Evolutionary conservation across 2,888 invertebrate species (phyloP).

Genomic region (Dasysyrphus albostriatus): DNA sequence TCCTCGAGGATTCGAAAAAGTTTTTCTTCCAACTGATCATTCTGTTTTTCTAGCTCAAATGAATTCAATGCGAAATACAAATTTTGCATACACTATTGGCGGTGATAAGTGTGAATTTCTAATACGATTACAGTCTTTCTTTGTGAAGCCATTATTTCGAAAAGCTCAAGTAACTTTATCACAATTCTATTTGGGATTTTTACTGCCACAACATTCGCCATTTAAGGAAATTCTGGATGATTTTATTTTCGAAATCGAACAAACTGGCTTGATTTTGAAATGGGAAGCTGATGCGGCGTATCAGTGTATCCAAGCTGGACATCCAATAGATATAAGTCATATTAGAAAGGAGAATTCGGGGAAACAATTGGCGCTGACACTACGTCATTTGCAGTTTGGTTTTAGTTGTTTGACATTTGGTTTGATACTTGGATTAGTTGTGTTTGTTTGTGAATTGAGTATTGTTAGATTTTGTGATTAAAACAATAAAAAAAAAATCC

Average conservation of each 20-base stretch:
- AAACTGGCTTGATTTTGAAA: constrained; percentile 35
- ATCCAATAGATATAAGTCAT: background rate
- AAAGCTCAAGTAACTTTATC: background rate
- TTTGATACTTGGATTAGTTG: constrained; percentile 1
- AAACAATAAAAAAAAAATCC: too few relatives aligned
- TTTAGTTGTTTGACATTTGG: constrained; percentile 15
- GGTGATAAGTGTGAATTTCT: constrained; percentile 31
- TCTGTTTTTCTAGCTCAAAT: background rate
- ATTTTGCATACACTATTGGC: constrained; percentile 21
- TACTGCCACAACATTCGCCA: background rate
- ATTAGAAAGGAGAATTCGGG: background rate
- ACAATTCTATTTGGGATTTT: background rate
- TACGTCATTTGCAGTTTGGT: constrained; percentile 31
- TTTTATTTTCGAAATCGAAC: constrained; percentile 15
- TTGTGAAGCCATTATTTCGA: constrained; percentile 2
- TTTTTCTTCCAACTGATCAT: background rate
- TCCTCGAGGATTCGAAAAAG: background rate
- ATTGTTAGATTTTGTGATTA: background rate
- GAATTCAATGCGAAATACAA: constrained; percentile 33
- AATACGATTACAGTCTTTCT: constrained; percentile 6
- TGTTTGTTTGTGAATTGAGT: constrained; percentile 10
- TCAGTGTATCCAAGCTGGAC: background rate
- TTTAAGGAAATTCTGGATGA: constrained; percentile 35
- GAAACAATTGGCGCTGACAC: background rate
- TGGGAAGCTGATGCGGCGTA: constrained; percentile 26